phyloP scores from a whole-genome alignment of 1,140 invertebrate genomes.

The Stegodyphus mimosarum region DNA sequence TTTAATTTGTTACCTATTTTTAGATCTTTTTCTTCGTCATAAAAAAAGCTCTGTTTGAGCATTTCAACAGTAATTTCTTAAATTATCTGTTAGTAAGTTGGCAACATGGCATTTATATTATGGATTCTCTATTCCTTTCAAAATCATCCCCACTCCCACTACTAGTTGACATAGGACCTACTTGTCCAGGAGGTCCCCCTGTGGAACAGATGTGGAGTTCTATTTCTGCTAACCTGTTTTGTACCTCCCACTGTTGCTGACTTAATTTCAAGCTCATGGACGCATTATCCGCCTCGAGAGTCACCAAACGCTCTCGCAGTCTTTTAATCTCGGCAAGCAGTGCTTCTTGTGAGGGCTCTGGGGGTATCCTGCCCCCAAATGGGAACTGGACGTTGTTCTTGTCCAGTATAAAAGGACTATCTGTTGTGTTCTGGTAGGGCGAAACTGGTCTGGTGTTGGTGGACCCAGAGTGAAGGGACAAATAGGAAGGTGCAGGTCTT shows the following conservation, averaged over 20 bases:
- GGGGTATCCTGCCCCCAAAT: constrained; percentile 3
- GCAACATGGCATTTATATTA: constrained; percentile 65
- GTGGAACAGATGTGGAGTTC: constrained; percentile 86
- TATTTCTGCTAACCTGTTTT: constrained; percentile 93
- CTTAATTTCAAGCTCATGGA: constrained; percentile 90
- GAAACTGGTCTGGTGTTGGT: constrained; percentile 45
- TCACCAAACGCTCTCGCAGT: constrained; percentile 86
- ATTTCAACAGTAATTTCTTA: neutral
- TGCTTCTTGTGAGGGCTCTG: constrained; percentile 75
- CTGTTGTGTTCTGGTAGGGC: constrained; percentile 38
- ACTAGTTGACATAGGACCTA: constrained; percentile 6
- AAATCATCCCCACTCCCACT: constrained; percentile 65
- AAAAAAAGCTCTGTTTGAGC: neutral
- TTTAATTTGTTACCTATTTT: too few species aligned
- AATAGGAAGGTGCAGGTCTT: constrained; percentile 30
- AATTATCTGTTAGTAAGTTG: neutral
- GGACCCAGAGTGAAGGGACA: constrained; percentile 19
- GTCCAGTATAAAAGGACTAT: constrained; percentile 48
- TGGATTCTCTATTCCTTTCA: constrained; percentile 68
- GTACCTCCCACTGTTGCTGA: constrained; percentile 95
- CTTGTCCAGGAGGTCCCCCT: constrained; percentile 8
- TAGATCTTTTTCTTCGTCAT: too few species aligned
- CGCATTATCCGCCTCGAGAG: constrained; percentile 92
- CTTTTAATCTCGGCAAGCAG: constrained; percentile 91
- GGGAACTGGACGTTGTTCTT: constrained; percentile 16